These are phyloP conservation scores for Prietella phreatophila DNA, from an alignment of 2,113 vertebrate species.

Conservation along the genomic window DNA sequence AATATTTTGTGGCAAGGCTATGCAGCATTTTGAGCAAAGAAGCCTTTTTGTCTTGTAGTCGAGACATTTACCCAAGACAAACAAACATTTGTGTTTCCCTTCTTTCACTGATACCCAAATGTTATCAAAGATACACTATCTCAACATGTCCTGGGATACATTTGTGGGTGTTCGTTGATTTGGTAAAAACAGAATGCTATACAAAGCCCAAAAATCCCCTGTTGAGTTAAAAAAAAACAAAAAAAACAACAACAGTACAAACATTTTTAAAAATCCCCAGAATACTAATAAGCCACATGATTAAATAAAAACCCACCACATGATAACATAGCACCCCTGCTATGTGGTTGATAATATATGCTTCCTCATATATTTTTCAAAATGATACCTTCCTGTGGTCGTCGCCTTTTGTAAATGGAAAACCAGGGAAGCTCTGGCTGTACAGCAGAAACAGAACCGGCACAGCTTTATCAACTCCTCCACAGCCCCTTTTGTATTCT, in stretches of 20 bases:
- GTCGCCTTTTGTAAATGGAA: conserved; percentile 51
- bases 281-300: conserved; percentile 28
- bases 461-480: conserved; percentile 64
- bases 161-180: conserved; percentile 56
- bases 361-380: not conserved
- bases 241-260: conserved; percentile 51
- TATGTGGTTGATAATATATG: not conserved
- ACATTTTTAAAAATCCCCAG: conserved; percentile 33
- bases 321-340: conserved; percentile 23
- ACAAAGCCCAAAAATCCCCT: conserved; percentile 42
- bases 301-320: not conserved
- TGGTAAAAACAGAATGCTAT: conserved; percentile 66
- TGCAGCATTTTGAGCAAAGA: conserved; percentile 25
- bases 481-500: conserved; percentile 64
- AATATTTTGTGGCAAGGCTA: conserved; percentile 23
- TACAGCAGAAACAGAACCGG: conserved; percentile 60
- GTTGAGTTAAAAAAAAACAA: conserved; percentile 51
- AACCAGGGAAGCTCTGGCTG: conserved; percentile 55
- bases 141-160: not conserved
- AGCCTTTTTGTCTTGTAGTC: conserved; percentile 16
- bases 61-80: conserved; percentile 21
- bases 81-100: conserved; percentile 22
- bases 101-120: not conserved
- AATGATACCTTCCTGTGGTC: conserved; percentile 30
- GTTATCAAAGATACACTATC: conserved; percentile 16